Percentiles rank a stretch among this genome's conserved stretches.
These are phyloP conservation scores for Conus canariensis DNA, from an alignment of 2,888 invertebrate species.

Conservation along the genomic window DNA sequence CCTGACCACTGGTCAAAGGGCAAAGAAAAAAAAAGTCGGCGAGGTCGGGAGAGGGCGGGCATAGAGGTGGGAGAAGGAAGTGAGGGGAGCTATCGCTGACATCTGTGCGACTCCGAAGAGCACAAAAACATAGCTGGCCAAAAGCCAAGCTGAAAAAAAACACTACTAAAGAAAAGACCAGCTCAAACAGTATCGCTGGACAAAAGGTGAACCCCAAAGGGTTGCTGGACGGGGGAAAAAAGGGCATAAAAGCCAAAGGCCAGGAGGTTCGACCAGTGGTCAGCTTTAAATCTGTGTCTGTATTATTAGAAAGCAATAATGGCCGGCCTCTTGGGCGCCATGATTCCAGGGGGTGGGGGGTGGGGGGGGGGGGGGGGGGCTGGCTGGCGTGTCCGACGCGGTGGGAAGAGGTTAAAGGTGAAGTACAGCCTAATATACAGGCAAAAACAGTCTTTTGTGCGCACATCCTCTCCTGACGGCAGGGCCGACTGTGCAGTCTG, in stretches of 20 bases:
- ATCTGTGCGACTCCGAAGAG: background rate
- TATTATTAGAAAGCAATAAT: slow-evolving; percentile 2
- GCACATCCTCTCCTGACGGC: too few relatives aligned
- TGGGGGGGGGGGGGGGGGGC: background rate
- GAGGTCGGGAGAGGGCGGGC: too few relatives aligned
- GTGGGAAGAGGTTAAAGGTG: slow-evolving; percentile 23
- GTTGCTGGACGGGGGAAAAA: background rate
- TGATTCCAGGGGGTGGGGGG: background rate
- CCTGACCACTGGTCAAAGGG: background rate
- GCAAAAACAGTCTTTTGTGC: background rate
- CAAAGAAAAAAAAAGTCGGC: background rate
- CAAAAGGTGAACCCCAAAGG: background rate
- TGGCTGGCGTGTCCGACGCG: background rate
- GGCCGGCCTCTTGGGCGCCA: background rate
- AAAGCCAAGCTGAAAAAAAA: background rate
- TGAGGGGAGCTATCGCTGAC: background rate
- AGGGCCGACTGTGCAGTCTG: background rate
- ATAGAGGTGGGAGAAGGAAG: background rate
- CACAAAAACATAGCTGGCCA: background rate
- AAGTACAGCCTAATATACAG: slow-evolving; percentile 34
- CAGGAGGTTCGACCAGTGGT: slow-evolving; percentile 9
- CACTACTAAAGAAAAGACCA: background rate
- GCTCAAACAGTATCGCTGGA: background rate
- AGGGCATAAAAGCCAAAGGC: background rate
- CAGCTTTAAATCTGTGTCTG: background rate